phyloP scores from a whole-genome alignment of 2,113 vertebrate species.

The Scolopax mira region DNA sequence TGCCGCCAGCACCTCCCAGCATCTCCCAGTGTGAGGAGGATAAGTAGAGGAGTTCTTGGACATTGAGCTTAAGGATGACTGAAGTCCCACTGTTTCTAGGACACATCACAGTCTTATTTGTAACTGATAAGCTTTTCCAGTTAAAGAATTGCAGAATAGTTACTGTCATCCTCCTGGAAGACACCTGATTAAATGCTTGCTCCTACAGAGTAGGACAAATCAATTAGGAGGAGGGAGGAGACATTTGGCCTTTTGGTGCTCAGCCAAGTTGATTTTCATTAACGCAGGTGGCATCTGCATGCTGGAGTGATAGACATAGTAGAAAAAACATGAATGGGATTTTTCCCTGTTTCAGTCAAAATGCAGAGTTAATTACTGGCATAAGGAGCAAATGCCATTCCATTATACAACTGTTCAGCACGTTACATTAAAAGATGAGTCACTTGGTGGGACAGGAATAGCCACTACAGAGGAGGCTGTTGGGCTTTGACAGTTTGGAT shows the following conservation, averaged over 20 bases:
- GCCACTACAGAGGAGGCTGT: background rate
- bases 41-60: background rate
- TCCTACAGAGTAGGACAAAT: background rate
- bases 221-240: background rate
- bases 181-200: background rate
- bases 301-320: background rate
- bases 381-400: background rate
- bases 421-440: background rate
- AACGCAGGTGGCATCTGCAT: background rate
- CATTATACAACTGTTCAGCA: background rate
- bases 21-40: background rate
- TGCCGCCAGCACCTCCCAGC: accelerated
- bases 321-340: background rate
- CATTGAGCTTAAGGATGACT: background rate
- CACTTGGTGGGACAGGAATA: background rate
- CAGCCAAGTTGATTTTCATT: background rate
- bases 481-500: background rate
- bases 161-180: background rate
- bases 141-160: background rate
- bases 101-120: background rate
- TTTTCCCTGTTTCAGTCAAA: background rate
- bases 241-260: background rate
- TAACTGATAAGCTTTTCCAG: background rate
- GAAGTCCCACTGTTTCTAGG: background rate
- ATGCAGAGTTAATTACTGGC: background rate